Conservation (phyloP, 2,113 vertebrate species). For the Pterocles orientalis region DNA sequence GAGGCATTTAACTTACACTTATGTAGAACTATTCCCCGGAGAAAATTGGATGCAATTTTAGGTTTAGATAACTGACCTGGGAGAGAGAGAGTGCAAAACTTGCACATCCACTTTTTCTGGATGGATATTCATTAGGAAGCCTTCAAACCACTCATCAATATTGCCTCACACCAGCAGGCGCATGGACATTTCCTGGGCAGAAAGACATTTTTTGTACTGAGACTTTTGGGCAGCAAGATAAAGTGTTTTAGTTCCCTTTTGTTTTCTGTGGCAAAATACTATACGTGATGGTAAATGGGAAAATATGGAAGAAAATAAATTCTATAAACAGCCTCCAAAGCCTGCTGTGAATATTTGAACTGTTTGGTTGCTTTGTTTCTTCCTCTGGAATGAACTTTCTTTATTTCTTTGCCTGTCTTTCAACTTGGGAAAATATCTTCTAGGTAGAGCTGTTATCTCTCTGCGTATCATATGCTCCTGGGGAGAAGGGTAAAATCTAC, state of each 20-base stretch:
- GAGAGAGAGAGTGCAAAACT: neutral
- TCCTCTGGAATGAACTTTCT: neutral
- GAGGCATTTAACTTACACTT: neutral
- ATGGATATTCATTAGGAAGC: neutral
- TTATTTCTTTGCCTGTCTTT: neutral
- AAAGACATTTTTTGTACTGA: neutral
- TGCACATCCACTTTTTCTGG: constrained; percentile 1
- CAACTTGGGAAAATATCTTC: neutral
- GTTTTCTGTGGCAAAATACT: neutral
- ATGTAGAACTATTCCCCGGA: neutral
- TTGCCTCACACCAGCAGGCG: neutral
- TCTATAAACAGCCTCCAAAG: neutral
- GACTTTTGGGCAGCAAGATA: neutral
- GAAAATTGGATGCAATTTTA: constrained; percentile 10
- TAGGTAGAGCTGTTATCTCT: neutral
- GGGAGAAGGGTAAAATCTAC: neutral
- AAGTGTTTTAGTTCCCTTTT: neutral
- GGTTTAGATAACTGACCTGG: constrained; percentile 30
- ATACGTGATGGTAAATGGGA: neutral
- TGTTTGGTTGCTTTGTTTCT: neutral
- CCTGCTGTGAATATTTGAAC: neutral
- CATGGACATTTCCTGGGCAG: neutral
- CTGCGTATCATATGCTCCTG: neutral
- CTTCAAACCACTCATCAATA: neutral
- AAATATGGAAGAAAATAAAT: neutral